Evolutionary conservation across 2,888 invertebrate genomes (phyloP), one percentile per base, ranked within the genome.

Genomic region (Ganaspis brasiliensis): DNA sequence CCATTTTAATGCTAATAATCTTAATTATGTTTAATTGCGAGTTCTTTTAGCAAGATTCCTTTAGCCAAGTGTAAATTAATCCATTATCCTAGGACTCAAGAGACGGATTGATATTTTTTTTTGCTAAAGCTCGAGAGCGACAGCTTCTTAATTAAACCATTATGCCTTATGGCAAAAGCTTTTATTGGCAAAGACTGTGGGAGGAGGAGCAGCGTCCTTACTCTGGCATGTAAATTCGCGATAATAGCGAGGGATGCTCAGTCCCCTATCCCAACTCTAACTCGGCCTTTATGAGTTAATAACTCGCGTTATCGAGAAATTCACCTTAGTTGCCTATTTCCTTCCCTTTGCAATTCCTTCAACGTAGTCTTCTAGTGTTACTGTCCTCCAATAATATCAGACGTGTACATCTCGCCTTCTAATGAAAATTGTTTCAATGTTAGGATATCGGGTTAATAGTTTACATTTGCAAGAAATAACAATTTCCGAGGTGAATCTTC

Each of bases 271-370:
- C 86, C 84, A 75, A 82, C 87, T 86, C 87, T 88, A 90, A 89
- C 90, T 88, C 86, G 84, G 87, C 89, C 87, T 91, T 91, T 91
- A 91, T 90, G 89, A 91, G 89, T 91, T 90, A 90, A 90, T 91
- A 90, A 90, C 90, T 90, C 87, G 89, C 87, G 88, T 90, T 91
- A 91, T 91, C 91, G 90, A 88, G 87, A 88, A 89, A 88, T 89
- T 89, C 87, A 85, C 86, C 87, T 85, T 85, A 80, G 77, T 84
- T 85, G 83, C 83, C 80, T 81, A 76, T 83, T 77, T 78, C 52
- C 72, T 70, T 74, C 52, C 74, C 26, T 71, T 49, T 78, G 73
- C 71, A 21, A 72, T 56, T 61, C 59, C 52, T 76, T 70, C 40
- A 56, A 55, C 12, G 40, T 26, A 55, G 55, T 37, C 73, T 59